A percentile compares a stretch with the other conserved stretches of the same genome.
Evolutionary conservation across 1,140 invertebrate genomes (phyloP).

Genomic region (Venustaconcha ellipsiformis): DNA sequence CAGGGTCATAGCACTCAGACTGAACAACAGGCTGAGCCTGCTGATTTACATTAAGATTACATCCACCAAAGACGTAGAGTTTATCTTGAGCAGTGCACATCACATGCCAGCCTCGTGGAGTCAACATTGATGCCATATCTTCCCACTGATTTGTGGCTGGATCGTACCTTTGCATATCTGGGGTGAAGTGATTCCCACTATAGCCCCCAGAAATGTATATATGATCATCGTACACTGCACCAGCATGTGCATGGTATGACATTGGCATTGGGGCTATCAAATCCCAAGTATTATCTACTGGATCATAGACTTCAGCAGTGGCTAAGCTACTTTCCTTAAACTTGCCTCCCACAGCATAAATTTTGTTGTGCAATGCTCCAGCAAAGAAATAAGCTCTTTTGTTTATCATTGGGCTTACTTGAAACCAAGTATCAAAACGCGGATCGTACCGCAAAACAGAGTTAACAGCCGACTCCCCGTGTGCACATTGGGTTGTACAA

Average conservation of each 20-base stretch:
- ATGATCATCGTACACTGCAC: slow-evolving; percentile 64
- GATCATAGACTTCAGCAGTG: slow-evolving; percentile 66
- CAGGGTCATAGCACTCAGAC: slow-evolving; percentile 79
- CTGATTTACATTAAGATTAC: slow-evolving; percentile 75
- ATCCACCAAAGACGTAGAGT: slow-evolving; percentile 81
- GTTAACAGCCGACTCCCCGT: slow-evolving; percentile 69
- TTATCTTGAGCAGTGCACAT: slow-evolving; percentile 75
- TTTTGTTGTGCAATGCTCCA: slow-evolving; percentile 62
- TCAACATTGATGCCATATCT: slow-evolving; percentile 68
- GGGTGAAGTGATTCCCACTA: slow-evolving; percentile 68
- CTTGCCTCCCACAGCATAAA: slow-evolving; percentile 68
- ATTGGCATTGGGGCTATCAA: slow-evolving; percentile 65
- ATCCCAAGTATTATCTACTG: slow-evolving; percentile 65
- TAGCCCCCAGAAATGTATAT: slow-evolving; percentile 69
- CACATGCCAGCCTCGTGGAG: slow-evolving; percentile 69
- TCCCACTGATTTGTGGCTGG: slow-evolving; percentile 65
- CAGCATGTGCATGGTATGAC: slow-evolving; percentile 68
- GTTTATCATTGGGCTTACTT: slow-evolving; percentile 65
- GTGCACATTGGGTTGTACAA: slow-evolving; percentile 69
- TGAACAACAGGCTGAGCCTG: slow-evolving; percentile 78
- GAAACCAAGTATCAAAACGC: slow-evolving; percentile 67
- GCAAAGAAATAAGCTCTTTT: slow-evolving; percentile 70
- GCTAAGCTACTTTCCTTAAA: slow-evolving; percentile 68
- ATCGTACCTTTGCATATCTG: slow-evolving; percentile 67
- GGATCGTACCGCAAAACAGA: slow-evolving; percentile 67